phyloP scores from a whole-genome alignment of 1,140 invertebrate genomes.

The Ylistrum balloti region DNA sequence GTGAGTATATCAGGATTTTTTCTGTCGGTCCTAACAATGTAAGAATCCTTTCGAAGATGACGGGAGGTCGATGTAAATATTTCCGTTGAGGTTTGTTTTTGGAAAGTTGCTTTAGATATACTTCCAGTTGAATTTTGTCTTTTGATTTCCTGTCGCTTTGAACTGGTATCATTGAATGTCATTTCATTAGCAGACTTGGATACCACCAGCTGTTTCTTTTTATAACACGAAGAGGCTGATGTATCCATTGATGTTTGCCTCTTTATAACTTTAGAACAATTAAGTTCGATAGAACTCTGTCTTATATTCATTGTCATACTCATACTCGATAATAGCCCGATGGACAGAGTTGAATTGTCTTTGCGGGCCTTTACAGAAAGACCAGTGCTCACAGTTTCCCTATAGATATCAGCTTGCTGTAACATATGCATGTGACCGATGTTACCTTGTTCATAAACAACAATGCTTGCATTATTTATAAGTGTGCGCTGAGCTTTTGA shows the following conservation, averaged over 20 bases:
- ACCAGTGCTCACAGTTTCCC: background rate
- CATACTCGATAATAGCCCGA: background rate
- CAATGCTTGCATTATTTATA: conserved; percentile 4
- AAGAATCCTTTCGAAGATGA: background rate
- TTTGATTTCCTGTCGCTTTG: background rate
- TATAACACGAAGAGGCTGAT: background rate
- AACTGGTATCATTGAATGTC: background rate
- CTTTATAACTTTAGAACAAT: background rate
- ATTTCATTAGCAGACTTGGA: background rate
- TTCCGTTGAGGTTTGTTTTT: background rate
- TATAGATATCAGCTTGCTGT: background rate
- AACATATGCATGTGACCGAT: conserved; percentile 18
- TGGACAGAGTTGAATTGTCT: background rate
- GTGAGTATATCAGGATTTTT: background rate
- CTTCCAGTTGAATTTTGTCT: background rate
- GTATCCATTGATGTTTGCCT: background rate
- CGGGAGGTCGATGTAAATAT: background rate
- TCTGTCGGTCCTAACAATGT: background rate
- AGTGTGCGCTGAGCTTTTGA: background rate
- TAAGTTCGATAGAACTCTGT: background rate
- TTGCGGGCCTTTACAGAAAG: background rate
- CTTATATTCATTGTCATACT: background rate
- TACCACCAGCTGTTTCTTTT: background rate
- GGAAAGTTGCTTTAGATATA: background rate
- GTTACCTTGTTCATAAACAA: conserved; percentile 26